Evolutionary conservation across 2,888 invertebrate genomes (phyloP), one percentile per base, ranked within the genome.

Genomic region (Megamerina dolium): DNA sequence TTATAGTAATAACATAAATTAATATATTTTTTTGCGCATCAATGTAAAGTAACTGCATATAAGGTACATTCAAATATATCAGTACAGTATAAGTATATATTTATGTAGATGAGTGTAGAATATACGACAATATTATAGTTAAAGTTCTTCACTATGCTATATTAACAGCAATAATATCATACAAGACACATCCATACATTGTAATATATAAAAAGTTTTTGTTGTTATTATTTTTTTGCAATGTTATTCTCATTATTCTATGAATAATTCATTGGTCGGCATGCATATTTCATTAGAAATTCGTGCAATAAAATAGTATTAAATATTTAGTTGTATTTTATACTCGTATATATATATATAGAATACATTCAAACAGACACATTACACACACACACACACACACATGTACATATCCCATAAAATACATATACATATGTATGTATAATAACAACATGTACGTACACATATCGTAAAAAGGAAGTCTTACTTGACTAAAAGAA

Each of bases 271-370:
- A 66, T 66, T 61, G 55, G 57, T 57, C 60, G 61, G 61, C 63
- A 65, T 66, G 65, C 65, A 66, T 67, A 67, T 64, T 66, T 67
- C 64, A 65, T 64, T 59, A 62, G 60, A 62, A 65, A 59, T 64
- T 65, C 64, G 59, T 67, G 66, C 63, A 66, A 67, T 64, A 64
- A 65, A 65, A 66, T 66, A 62, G 61, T 64, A 66, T 66, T 65
- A 66, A 65, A 66, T 66, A 66, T 66, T 66, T 64, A 66, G 62
- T 65, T 64, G 57, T 57, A 49, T 52, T 51, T 52, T 51, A 18
- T 51, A 50, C 46, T 47, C 18, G 21, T 14, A 6, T 23, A 8
- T 51, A 50, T 46, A 48, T 17, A 30, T 14, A 6, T 23, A 8
- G 23, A 23, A 23, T 23, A 23, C 17, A n/a, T 33, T 33, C 23